phyloP scores from a whole-genome alignment of 1,140 invertebrate species.

The Polypedilum vanderplanki region DNA sequence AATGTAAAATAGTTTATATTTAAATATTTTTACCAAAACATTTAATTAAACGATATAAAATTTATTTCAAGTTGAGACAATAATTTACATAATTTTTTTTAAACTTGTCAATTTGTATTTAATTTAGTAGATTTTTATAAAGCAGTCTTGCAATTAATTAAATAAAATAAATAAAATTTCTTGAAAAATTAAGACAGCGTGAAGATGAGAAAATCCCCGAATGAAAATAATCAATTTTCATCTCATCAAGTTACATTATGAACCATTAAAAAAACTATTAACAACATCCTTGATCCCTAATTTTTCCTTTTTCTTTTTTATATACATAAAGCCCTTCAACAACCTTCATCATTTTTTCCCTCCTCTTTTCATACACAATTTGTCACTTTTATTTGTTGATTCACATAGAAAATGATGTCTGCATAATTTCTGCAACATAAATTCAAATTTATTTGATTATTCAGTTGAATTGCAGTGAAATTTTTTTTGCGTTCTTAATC shows the following conservation, averaged over 20 bases:
- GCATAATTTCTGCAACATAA: constrained; percentile 24
- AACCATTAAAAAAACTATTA: constrained; percentile 27
- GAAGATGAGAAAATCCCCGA: too few species aligned
- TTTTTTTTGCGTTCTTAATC: not conserved
- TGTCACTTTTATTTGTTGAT: constrained; percentile 3
- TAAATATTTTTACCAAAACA: not conserved
- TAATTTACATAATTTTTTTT: too few species aligned
- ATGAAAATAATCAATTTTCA: not conserved
- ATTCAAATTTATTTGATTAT: constrained; percentile 25
- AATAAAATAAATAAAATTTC: too few species aligned
- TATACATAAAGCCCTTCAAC: not conserved
- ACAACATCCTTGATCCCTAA: constrained; percentile 17
- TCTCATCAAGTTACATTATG: constrained; percentile 1
- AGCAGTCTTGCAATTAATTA: too few species aligned
- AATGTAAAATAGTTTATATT: too few species aligned
- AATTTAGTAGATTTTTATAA: too few species aligned
- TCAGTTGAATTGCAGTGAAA: not conserved
- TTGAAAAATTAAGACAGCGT: too few species aligned
- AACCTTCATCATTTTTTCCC: not conserved
- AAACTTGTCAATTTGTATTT: too few species aligned
- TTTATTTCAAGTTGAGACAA: too few species aligned
- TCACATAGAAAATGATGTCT: not conserved
- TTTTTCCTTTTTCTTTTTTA: not conserved
- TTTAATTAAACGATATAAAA: constrained; percentile 2
- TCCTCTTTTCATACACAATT: not conserved